Conservation (phyloP, 1,140 invertebrate species). For the Atta cephalotes region DNA sequence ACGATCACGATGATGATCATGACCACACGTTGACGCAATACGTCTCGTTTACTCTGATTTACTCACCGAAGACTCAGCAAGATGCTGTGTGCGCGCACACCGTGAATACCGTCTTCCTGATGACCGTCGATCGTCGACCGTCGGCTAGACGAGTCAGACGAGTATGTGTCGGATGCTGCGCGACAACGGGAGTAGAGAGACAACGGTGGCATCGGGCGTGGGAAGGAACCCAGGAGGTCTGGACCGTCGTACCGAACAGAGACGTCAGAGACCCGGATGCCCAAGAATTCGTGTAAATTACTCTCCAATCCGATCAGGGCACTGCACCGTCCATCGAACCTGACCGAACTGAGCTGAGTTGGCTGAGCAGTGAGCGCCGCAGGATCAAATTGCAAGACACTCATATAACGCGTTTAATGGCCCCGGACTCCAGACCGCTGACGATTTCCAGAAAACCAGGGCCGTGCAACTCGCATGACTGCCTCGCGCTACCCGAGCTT, state of each 20-base stretch:
- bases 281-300: slow-evolving; percentile 81
- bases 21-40: neutral
- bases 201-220: slow-evolving; percentile 52
- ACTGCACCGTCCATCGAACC: slow-evolving; percentile 61
- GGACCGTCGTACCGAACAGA: slow-evolving; percentile 62
- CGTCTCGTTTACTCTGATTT: neutral
- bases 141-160: slow-evolving; percentile 10
- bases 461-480: slow-evolving; percentile 32
- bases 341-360: no score
- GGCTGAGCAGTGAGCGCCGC: slow-evolving; percentile 69
- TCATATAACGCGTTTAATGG: slow-evolving; percentile 85
- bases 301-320: slow-evolving; percentile 72
- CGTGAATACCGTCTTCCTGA: slow-evolving; percentile 38
- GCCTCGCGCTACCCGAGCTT: slow-evolving; percentile 55
- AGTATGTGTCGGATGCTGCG: slow-evolving; percentile 35
- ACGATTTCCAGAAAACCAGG: slow-evolving; percentile 85
- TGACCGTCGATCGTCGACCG: slow-evolving; percentile 9
- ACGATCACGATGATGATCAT: neutral
- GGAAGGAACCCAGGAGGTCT: slow-evolving; percentile 63
- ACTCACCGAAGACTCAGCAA: slow-evolving; percentile 38
- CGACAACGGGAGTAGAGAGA: slow-evolving; percentile 15
- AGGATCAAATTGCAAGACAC: slow-evolving; percentile 84
- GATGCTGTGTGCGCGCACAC: slow-evolving; percentile 32
- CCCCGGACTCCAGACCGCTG: slow-evolving; percentile 77
- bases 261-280: slow-evolving; percentile 53